phyloP scores from a whole-genome alignment of 1,140 invertebrate genomes.

The Lasaia peninsularis region DNA sequence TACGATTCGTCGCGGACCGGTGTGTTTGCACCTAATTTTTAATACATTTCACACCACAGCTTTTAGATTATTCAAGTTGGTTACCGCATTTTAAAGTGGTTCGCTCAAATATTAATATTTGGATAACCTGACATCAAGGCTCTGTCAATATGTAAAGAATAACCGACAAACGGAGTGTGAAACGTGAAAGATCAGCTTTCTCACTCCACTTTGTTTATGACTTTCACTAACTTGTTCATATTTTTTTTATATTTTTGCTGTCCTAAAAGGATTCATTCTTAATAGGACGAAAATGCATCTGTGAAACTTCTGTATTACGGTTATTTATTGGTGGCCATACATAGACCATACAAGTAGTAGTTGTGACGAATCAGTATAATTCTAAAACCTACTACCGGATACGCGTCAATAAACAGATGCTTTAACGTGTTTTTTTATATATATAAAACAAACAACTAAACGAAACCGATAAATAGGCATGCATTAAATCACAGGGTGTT shows the following conservation, averaged over 20 bases:
- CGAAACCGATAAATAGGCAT: not conserved
- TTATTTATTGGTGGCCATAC: too few species aligned
- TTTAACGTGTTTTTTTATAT: too few species aligned
- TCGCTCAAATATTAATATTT: constrained; percentile 9
- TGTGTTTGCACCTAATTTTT: constrained; percentile 46
- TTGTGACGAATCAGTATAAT: too few species aligned
- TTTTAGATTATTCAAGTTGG: constrained; percentile 1
- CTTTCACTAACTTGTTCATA: too few species aligned
- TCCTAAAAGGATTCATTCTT: too few species aligned
- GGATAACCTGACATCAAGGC: not conserved
- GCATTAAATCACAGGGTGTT: constrained; percentile 17
- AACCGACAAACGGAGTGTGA: constrained; percentile 9
- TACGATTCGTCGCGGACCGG: constrained; percentile 62
- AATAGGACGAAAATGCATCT: too few species aligned
- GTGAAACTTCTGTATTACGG: too few species aligned
- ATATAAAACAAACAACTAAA: not conserved
- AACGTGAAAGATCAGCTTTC: not conserved
- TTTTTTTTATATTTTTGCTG: too few species aligned
- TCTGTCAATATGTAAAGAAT: constrained; percentile 8
- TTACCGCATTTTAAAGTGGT: constrained; percentile 6
- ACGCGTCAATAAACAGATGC: too few species aligned
- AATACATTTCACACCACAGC: constrained; percentile 12
- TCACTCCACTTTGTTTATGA: not conserved
- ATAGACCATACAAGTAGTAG: too few species aligned
- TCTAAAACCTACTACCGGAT: too few species aligned